Conservation (phyloP, 2,888 invertebrate species). For the Pandemis heparana region DNA sequence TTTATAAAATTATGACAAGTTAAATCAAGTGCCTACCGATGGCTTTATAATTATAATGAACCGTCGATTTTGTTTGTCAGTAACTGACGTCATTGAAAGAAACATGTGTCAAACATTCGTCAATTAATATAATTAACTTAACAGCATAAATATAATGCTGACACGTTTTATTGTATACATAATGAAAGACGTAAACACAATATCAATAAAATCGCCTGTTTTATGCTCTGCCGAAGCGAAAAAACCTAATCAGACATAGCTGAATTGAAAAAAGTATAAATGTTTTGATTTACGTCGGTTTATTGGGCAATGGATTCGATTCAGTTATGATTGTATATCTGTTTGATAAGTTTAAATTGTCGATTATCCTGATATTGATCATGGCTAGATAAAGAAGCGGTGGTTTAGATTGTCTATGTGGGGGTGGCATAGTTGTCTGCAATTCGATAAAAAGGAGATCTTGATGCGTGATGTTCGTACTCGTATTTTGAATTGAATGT, state of each 20-base stretch:
- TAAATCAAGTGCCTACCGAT: too few relatives aligned
- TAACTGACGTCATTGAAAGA: neutral
- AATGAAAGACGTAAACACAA: neutral
- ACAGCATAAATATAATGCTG: neutral
- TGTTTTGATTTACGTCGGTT: conserved; percentile 1
- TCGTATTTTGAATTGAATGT: too few relatives aligned
- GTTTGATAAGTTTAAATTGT: neutral
- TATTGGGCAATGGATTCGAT: neutral
- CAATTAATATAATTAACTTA: conserved; percentile 1
- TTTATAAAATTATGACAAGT: too few relatives aligned
- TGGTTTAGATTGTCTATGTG: neutral
- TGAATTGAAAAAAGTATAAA: neutral
- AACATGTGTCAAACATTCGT: neutral
- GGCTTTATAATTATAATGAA: too few relatives aligned
- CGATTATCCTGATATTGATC: conserved; percentile 5
- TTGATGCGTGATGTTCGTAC: too few relatives aligned
- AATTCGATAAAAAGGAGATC: neutral
- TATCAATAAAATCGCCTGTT: neutral
- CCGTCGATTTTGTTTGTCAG: neutral
- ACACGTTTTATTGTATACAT: neutral
- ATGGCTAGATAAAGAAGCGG: neutral
- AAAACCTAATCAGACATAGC: neutral
- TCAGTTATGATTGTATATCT: conserved; percentile 5
- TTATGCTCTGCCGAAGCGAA: neutral
- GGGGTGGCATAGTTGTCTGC: neutral